Base-by-base conservation (phyloP, 2,113 vertebrate genomes). In the Prionailurus viverrinus region DNA sequence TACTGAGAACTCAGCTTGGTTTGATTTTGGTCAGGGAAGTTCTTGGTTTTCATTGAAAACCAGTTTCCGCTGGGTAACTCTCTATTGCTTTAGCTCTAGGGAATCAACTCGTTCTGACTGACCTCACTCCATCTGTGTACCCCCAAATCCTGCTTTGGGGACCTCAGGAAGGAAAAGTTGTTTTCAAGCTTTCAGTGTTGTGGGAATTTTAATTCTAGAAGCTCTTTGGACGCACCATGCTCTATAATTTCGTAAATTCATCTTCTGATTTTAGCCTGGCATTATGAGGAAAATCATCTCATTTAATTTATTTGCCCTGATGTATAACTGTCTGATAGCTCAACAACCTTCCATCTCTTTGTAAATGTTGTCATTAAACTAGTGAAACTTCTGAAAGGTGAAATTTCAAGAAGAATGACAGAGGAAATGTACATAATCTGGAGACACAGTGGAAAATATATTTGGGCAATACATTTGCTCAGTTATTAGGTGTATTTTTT, bases 21-120 rank as follows among this genome's bases (percentile, higher is more conserved):
- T 91, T 63, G 18, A 18, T 76, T 81, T 96, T 82, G 5, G 25
- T 74, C 85, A 81, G 13, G 66, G 58, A 78, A n/a, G 33, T 65
- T 91, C 58, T 88, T 83, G 29, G 9, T 85, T 96, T 96, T 89
- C 27, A 71, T 73, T 79, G 13, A n/a, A 91, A 66, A 66, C 23
- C 14, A 65, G 0, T 84, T 91, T 33, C 21, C 15, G 29, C 2
- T 51, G 63, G 16, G 1, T 63, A 33, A 48, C 2, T 36, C 68
- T 33, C 39, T 65, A 3, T 53, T 5, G 5, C 68, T 73, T 78
- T 45, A 68, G 11, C 3, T 86, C 51, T 48, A 84, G 33, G 74
- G 19, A 53, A 21, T 78, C 19, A 55, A 6, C 29, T 69, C 91
- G 27, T 51, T 86, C 2, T 25, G 4, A 33, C 16, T 39, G 25